Base-by-base conservation (phyloP, 2,888 invertebrate genomes). In the Lasioglossum vierecki region DNA sequence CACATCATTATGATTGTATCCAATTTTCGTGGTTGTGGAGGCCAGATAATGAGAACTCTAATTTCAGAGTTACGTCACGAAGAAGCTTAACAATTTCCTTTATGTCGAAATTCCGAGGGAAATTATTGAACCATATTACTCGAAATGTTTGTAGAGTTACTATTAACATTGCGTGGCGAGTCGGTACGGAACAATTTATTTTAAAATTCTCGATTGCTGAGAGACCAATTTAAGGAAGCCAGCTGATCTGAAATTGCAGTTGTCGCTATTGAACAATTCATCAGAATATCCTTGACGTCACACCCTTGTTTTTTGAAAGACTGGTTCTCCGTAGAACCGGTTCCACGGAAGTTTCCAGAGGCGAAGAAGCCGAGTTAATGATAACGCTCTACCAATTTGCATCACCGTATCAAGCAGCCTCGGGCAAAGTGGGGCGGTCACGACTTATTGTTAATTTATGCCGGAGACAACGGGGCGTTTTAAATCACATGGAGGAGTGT, bases 381-480 rank as follows among this genome's bases (percentile, higher is more conserved):
- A n/a, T 57, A 57, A 57, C 57, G n/a, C n/a, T n/a, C n/a, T 9
- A 4, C 1, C 63, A 35, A 63, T 63, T 30, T 30, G 63, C 63
- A 63, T 18, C 30, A 63, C 30, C 63, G 63, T 63, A 63, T 30
- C 63, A 30, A 35, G 26, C 30, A 70, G 22, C 1, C 13, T 13
- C 22, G 4, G 3, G 39, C 22, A 39, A 70, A 39, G 22, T 5
- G n/a, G 70, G 22, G 13, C 39, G 39, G n/a, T 5, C 4, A n/a
- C n/a, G 70, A n/a, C n/a, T 70, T n/a, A 39, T 41, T 11, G 70
- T 70, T 70, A 41, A 70, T 70, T 70, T 70, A 70, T 70, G 11
- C 46, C 49, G 46, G 46, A 30, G 26, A 30, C 30, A 18, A 72
- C 9, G 9, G 30, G 30, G 49, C 30, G 72, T 30, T 72, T 68